A percentile compares a stretch with the other conserved stretches of the same genome.
These are phyloP conservation scores for Drosophila seclusa DNA, from an alignment of 2,888 invertebrate species.

Conservation along the genomic window DNA sequence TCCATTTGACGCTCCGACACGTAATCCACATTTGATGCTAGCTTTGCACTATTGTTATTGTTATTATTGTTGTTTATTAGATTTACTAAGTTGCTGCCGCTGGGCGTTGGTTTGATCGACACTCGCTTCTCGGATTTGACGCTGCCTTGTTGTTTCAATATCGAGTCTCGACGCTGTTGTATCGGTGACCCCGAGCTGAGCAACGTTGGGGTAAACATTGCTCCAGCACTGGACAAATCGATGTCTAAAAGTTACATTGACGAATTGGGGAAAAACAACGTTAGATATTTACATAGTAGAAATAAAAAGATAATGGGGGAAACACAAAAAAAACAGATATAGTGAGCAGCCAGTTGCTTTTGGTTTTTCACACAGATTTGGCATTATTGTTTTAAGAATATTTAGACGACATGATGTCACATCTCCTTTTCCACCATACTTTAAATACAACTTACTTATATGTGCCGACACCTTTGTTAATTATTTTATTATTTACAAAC, in stretches of 20 bases:
- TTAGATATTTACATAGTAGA: constrained; percentile 8
- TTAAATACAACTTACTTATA: constrained; percentile 22
- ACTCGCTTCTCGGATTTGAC: constrained; percentile 84
- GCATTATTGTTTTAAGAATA: neutral
- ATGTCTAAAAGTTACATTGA: constrained; percentile 58
- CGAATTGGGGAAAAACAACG: constrained; percentile 11
- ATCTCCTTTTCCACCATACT: neutral
- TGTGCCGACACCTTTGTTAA: constrained; percentile 26
- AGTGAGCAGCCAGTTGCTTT: constrained; percentile 16
- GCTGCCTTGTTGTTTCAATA: constrained; percentile 83
- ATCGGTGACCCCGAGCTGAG: constrained; percentile 73
- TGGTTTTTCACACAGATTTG: constrained; percentile 1
- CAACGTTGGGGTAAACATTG: constrained; percentile 57
- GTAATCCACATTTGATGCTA: constrained; percentile 81
- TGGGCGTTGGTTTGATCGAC: constrained; percentile 81
- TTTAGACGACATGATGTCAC: constrained; percentile 8
- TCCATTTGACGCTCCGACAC: constrained; percentile 78
- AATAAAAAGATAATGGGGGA: neutral
- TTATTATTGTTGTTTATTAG: constrained; percentile 59
- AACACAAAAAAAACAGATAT: constrained; percentile 34
- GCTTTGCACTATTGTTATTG: constrained; percentile 54
- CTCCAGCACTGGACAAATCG: constrained; percentile 56
- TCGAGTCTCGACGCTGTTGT: constrained; percentile 83
- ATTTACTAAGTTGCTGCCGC: constrained; percentile 42
- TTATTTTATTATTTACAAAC: constrained; percentile 53